These are phyloP conservation scores for Gymnocypris eckloni DNA, from an alignment of 2,797 vertebrate genomes.

Conservation along the genomic window DNA sequence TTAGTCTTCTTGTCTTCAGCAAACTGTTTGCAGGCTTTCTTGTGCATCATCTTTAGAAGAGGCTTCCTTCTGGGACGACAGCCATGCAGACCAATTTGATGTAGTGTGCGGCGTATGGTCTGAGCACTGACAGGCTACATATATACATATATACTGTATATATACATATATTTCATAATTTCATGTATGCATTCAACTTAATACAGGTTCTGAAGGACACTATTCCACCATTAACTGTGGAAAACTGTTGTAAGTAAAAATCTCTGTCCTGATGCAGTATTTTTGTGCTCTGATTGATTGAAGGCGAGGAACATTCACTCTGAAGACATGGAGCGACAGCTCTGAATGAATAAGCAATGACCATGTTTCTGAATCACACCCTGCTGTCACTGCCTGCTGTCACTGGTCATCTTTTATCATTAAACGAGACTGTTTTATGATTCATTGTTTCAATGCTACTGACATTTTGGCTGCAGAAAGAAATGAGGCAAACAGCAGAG, in stretches of 20 bases:
- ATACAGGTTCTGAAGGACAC: neutral
- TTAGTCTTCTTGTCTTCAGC: too few species aligned
- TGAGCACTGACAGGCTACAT: too few species aligned
- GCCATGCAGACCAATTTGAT: too few species aligned
- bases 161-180: too few species aligned
- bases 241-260: neutral
- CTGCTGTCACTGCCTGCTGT: slow-evolving; percentile 28
- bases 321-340: slow-evolving; percentile 8
- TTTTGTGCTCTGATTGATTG: neutral
- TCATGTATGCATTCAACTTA: neutral
- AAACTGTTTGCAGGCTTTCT: too few species aligned
- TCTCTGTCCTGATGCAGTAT: neutral
- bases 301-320: slow-evolving; percentile 3
- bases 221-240: neutral
- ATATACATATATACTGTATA: too few species aligned
- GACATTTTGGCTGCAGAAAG: slow-evolving; percentile 3
- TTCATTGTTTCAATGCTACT: slow-evolving; percentile 18
- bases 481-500: neutral
- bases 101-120: too few species aligned
- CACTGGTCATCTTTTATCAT: slow-evolving; percentile 7
- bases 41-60: too few species aligned
- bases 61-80: too few species aligned
- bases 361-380: slow-evolving; percentile 26
- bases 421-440: slow-evolving; percentile 17
- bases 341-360: slow-evolving; percentile 36